Evolutionary conservation across 2,797 vertebrate genomes (phyloP).

Genomic region (Buphagus erythrorhynchus): DNA sequence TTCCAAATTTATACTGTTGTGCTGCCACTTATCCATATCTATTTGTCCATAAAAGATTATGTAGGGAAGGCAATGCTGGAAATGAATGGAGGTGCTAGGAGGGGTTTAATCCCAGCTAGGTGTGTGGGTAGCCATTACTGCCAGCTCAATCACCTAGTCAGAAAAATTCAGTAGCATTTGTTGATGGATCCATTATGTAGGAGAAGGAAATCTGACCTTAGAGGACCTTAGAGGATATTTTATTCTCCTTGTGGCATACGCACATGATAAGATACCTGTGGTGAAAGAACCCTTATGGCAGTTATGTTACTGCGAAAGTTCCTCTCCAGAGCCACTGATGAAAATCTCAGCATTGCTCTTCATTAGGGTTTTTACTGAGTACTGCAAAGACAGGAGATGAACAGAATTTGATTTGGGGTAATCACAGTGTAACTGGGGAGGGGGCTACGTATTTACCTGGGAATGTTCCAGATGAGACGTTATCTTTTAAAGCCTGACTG

Average conservation of each 20-base stretch:
- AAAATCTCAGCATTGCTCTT: neutral
- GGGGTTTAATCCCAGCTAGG: neutral
- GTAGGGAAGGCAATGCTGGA: neutral
- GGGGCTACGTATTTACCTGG: neutral
- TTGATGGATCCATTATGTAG: neutral
- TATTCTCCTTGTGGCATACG: neutral
- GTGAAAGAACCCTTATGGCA: rapidly evolving
- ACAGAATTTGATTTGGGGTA: neutral
- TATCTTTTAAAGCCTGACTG: neutral
- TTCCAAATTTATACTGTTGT: neutral
- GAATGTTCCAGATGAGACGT: neutral
- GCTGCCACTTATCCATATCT: neutral
- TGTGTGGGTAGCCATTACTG: rapidly evolving
- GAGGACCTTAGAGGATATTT: neutral
- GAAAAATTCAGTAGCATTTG: neutral
- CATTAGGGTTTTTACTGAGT: neutral
- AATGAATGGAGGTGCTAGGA: neutral
- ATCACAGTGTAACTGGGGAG: neutral
- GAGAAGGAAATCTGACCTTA: neutral
- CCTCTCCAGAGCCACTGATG: neutral
- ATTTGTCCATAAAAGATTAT: neutral
- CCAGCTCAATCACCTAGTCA: neutral
- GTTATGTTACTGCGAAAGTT: neutral
- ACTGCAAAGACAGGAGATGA: neutral
- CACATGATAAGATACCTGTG: neutral